Conservation (phyloP, 1,140 invertebrate genomes). For the Bombus soroeensis region DNA sequence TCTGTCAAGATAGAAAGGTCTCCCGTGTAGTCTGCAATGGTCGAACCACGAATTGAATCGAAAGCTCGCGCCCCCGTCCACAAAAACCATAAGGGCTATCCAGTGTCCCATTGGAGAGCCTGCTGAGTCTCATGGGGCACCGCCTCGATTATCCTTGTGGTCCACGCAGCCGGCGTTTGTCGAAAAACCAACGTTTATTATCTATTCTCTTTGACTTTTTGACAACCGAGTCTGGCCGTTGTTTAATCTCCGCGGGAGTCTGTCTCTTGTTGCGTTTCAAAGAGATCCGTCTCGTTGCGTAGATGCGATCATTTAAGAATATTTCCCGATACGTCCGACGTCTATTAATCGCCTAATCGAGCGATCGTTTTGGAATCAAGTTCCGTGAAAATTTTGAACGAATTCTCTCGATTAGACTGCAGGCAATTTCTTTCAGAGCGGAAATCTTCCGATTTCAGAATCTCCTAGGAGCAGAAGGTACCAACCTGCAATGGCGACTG, state of each 20-base stretch:
- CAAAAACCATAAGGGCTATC: slow-evolving; percentile 66
- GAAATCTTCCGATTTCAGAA: slow-evolving; percentile 85
- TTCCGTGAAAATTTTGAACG: too few species aligned
- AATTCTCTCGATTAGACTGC: too few species aligned
- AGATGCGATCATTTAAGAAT: not conserved
- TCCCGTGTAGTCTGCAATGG: slow-evolving; percentile 67
- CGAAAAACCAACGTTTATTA: slow-evolving; percentile 71
- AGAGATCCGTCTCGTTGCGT: too few species aligned
- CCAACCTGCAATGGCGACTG: slow-evolving; percentile 94
- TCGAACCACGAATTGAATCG: slow-evolving; percentile 77
- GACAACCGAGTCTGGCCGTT: slow-evolving; percentile 13
- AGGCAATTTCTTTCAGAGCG: not conserved
- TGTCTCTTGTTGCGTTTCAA: slow-evolving; percentile 38
- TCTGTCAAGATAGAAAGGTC: slow-evolving; percentile 65
- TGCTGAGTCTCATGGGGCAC: slow-evolving; percentile 53
- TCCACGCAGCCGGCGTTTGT: slow-evolving; percentile 41
- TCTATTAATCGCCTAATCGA: not conserved
- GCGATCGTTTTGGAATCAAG: too few species aligned
- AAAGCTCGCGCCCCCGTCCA: slow-evolving; percentile 64
- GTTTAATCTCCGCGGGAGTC: slow-evolving; percentile 2
- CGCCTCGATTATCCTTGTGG: slow-evolving; percentile 72
- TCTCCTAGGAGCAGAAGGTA: slow-evolving; percentile 92
- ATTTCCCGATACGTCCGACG: not conserved
- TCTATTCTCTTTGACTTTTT: slow-evolving; percentile 73
- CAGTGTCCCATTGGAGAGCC: slow-evolving; percentile 69